Conservation (phyloP, 2,888 invertebrate genomes). For the Lasioglossum calceatum region DNA sequence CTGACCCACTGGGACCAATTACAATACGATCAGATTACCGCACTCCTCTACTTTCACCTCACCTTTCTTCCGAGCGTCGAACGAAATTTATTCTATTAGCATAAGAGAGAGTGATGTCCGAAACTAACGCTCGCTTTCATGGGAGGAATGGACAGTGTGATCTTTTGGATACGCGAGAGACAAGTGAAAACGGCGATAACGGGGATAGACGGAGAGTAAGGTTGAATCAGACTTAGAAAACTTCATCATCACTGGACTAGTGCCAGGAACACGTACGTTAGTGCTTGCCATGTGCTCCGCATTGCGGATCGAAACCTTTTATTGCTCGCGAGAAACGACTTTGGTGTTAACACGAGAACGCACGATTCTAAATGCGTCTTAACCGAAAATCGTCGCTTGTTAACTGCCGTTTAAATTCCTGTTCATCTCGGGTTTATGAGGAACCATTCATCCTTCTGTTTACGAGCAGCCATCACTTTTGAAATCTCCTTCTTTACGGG, state of each 20-base stretch:
- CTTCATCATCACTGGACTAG: conserved; percentile 50
- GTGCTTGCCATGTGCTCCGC: conserved; percentile 41
- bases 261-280: conserved; percentile 49
- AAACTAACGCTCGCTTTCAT: conserved; percentile 20
- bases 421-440: not conserved
- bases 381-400: not conserved
- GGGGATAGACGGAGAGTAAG: not conserved
- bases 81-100: conserved; percentile 58
- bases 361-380: conserved; percentile 4
- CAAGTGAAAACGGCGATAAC: not conserved
- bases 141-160: not conserved
- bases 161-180: not conserved
- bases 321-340: conserved; percentile 9
- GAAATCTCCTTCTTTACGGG: not conserved
- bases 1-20: conserved; percentile 38
- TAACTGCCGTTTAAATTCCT: conserved; percentile 7
- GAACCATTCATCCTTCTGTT: not conserved
- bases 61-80: conserved; percentile 32
- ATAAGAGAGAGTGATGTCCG: conserved; percentile 62
- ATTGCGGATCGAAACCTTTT: conserved; percentile 51
- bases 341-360: not conserved
- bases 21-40: conserved; percentile 44
- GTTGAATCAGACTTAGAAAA: conserved; percentile 11
- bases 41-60: conserved; percentile 60
- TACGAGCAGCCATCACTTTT: not conserved